Conservation (phyloP, 2,888 invertebrate genomes). For the Polyommatus iphigenia region DNA sequence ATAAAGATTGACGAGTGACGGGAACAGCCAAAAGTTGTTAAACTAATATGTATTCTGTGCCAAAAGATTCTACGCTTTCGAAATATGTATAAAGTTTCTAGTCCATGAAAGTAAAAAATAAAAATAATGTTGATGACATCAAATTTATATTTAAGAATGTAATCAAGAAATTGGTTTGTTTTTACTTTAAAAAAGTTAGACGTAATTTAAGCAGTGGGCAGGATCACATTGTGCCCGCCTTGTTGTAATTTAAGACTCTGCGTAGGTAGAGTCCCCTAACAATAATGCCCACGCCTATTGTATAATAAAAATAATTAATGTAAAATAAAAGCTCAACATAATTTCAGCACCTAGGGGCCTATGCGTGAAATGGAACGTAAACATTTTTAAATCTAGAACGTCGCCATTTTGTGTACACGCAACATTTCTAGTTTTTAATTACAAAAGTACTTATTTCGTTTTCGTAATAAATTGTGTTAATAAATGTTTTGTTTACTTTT, state of each 20-base stretch:
- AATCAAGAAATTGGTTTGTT: neutral
- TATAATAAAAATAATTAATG: neutral
- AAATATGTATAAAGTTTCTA: no score
- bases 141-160: neutral
- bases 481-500: conserved; percentile 16
- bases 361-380: conserved; percentile 6
- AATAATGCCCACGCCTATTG: neutral
- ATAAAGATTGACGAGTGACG: no score
- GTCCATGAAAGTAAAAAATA: no score
- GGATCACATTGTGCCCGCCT: neutral
- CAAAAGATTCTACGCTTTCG: no score
- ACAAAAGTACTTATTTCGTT: neutral
- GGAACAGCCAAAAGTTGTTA: no score
- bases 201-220: neutral
- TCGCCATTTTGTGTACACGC: neutral
- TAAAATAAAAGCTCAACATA: neutral
- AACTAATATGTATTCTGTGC: no score
- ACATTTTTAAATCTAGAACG: conserved; percentile 12
- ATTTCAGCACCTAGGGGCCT: neutral
- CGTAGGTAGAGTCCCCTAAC: neutral
- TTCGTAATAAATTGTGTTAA: conserved; percentile 5
- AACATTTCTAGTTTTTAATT: conserved; percentile 6
- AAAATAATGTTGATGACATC: no score
- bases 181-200: neutral
- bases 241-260: neutral